Evolutionary conservation across 2,113 vertebrate genomes (phyloP), one percentile per base, ranked within the genome.

Genomic region (Lepus europaeus): DNA sequence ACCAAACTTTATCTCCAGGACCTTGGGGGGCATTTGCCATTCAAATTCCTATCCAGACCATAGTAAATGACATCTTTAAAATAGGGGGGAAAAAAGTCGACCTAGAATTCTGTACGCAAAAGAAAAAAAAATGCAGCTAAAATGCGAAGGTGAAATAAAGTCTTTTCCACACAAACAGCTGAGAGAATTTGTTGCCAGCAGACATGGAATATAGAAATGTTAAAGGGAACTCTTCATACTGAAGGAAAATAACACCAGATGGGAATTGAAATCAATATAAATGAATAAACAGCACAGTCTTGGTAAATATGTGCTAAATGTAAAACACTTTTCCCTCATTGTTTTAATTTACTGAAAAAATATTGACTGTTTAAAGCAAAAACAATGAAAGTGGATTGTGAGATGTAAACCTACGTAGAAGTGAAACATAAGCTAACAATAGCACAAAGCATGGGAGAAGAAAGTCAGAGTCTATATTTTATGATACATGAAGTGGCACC

Each of bases 91-190:
- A 23, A 13, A 69, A 45, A 82, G 13, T 70, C 66, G 51, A 23
- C 19, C 20, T 70, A 53, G 27, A 90, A 81, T 90, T 70, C 33
- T 49, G 69, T 31, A 79, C 64, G 59, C 51, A 39, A 70, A 80
- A 25, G 80, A 80, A 90, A 90, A 80, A 25, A 90, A 80, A 90
- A 90, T 89, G 16, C 11, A 85, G 31, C 82, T 69, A 69, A 33
- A 85, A 85, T 51, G 33, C 16, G 31, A 33, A 69, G 63, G 39
- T 68, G 64, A 84, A 49, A 82, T 31, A 82, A 45, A 45, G 66
- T 33, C 31, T 53, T 69, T 85, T 56, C 31, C 66, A 68, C 27
- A 84, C 19, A 70, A 70, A 70, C 17, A 53, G 22, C 66, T 56
- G 49, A 70, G 66, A 85, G 82, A 69, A 66, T 83, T 22, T n/a